Percentiles rank a stretch among this genome's conserved stretches.
These are phyloP conservation scores for Drosophila percnosoma DNA, from an alignment of 2,888 invertebrate genomes.

Conservation along the genomic window DNA sequence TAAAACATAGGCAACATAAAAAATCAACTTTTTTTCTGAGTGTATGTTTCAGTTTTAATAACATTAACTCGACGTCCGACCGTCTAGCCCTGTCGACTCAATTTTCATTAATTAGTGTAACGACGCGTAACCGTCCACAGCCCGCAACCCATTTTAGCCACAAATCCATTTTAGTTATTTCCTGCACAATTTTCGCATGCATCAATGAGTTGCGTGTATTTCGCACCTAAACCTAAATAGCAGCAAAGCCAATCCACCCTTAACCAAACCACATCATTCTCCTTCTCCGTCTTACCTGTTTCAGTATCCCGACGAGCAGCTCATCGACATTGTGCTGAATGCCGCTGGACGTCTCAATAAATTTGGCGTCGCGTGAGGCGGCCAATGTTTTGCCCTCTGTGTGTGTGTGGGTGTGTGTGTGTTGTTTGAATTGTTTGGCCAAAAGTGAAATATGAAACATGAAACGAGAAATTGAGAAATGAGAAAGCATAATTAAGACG, in stretches of 20 bases:
- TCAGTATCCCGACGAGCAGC: slow-evolving; percentile 95
- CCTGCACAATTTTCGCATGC: slow-evolving; percentile 73
- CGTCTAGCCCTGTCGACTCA: slow-evolving; percentile 28
- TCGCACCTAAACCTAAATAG: slow-evolving; percentile 64
- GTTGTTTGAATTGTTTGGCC: neutral
- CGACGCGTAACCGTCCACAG: slow-evolving; percentile 37
- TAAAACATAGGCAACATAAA: neutral
- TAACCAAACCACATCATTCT: neutral
- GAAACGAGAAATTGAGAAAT: slow-evolving; percentile 22
- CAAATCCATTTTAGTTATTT: slow-evolving; percentile 74
- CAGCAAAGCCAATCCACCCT: slow-evolving; percentile 41
- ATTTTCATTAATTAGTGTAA: slow-evolving; percentile 73
- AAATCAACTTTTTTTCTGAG: neutral
- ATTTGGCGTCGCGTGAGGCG: slow-evolving; percentile 94
- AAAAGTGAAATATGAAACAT: slow-evolving; percentile 31
- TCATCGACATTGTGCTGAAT: slow-evolving; percentile 99
- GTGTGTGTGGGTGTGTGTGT: slow-evolving; percentile 52
- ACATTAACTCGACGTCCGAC: slow-evolving; percentile 22
- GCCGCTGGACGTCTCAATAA: slow-evolving; percentile 97
- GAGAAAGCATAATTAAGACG: slow-evolving; percentile 70
- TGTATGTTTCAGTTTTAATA: slow-evolving; percentile 32
- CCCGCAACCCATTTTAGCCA: slow-evolving; percentile 18
- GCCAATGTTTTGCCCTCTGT: slow-evolving; percentile 97
- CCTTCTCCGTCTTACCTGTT: slow-evolving; percentile 86
- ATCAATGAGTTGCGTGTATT: slow-evolving; percentile 74